Percentiles rank a stretch among this genome's conserved stretches.
Evolutionary conservation across 2,888 invertebrate genomes (phyloP).

Genomic region (Synanthedon myopaeformis): DNA sequence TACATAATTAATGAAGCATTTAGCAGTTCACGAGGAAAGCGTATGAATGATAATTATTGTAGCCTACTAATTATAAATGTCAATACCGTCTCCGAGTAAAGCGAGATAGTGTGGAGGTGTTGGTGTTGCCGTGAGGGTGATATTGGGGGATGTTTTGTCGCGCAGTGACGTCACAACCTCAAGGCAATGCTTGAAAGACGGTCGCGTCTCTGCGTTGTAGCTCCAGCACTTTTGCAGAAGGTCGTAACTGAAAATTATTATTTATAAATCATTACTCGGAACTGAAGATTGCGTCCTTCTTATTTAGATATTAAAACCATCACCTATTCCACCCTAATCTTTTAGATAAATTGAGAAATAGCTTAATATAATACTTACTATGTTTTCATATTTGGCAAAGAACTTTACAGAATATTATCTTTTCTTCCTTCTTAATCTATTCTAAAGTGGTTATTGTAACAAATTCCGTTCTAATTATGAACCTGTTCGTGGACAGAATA

Average conservation of each 20-base stretch:
- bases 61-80: not conserved
- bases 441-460: too few relatives aligned
- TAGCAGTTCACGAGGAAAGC: not conserved
- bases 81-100: constrained; percentile 50
- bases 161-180: constrained; percentile 66
- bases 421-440: too few relatives aligned
- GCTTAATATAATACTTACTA: too few relatives aligned
- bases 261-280: not conserved
- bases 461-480: too few relatives aligned
- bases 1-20: not conserved
- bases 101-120: constrained; percentile 56
- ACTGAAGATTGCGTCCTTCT: not conserved
- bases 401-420: too few relatives aligned
- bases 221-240: constrained; percentile 92
- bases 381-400: too few relatives aligned
- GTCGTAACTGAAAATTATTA: constrained; percentile 72
- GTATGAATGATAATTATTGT: not conserved
- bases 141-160: constrained; percentile 42
- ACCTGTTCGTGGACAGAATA: too few relatives aligned
- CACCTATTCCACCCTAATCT: too few relatives aligned
- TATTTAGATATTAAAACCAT: not conserved
- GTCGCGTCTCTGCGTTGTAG: constrained; percentile 83
- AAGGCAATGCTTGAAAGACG: constrained; percentile 87
- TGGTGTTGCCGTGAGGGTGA: constrained; percentile 38
- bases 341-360: too few relatives aligned